Percentiles rank a stretch among this genome's conserved stretches.
phyloP scores from a whole-genome alignment of 2,797 vertebrate genomes.

The Ibycter americanus region DNA sequence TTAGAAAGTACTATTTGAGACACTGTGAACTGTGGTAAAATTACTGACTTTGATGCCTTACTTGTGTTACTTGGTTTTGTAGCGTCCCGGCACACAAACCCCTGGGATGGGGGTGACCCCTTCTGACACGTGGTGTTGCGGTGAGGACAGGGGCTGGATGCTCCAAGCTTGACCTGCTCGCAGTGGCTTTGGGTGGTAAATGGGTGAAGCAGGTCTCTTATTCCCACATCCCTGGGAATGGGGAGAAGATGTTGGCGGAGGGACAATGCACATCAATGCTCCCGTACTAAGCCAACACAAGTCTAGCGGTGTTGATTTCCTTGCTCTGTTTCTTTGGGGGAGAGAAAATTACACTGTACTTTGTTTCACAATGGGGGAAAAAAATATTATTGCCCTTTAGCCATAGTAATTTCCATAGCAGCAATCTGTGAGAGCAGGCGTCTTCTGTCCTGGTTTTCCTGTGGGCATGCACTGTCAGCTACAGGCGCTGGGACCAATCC shows the following conservation, averaged over 20 bases:
- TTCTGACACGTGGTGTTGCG: background rate
- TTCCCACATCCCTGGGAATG: background rate
- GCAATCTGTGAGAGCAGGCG: background rate
- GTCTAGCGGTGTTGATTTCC: background rate
- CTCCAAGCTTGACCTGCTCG: background rate
- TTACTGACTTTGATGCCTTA: background rate
- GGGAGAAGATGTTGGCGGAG: background rate
- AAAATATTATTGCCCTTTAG: background rate
- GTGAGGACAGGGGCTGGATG: background rate
- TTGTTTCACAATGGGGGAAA: background rate
- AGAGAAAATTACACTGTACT: background rate
- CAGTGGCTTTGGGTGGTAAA: background rate
- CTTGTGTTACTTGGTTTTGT: background rate
- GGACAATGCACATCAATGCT: accelerated
- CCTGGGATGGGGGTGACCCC: background rate
- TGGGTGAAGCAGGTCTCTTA: background rate
- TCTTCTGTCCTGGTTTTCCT: background rate
- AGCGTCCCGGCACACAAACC: background rate
- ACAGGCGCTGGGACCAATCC: accelerated
- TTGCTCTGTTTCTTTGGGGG: background rate
- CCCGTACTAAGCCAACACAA: background rate
- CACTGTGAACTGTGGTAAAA: background rate
- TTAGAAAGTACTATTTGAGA: background rate
- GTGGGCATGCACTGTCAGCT: background rate
- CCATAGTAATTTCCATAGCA: background rate